Base-by-base conservation (phyloP, 2,888 invertebrate species). In the Homarus gammarus region DNA sequence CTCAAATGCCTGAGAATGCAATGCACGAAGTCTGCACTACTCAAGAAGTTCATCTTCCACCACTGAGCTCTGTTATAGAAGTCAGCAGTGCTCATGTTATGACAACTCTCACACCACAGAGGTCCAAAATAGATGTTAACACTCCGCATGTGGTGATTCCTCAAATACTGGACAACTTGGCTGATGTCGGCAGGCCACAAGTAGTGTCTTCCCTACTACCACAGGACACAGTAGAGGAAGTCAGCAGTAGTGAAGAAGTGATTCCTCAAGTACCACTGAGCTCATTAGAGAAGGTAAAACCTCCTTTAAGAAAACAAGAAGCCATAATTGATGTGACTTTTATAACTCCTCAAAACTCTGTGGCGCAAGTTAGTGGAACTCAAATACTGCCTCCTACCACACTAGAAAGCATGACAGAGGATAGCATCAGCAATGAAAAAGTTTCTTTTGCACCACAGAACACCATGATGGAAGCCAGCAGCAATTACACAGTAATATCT, bases 11-110 rank as follows among this genome's bases (percentile, higher is more conserved):
- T 15, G 38, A 40, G 36, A 27, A 64, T n/a, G 38, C n/a, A 33
- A 33, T n/a, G 36, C n/a, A 38, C 22, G 70, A 82, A 82, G 27
- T 40, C 40, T 44, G 68, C 40, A 82, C 56, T 56, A 1, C 56
- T 56, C 44, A 49, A 49, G 44, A 10, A 12, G 44, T 12, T 49
- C 44, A 6, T 49, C 44, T 10, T 49, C 44, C 12, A 56, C 0
- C 22, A 56, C 56, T 18, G 22, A 18, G 22, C 2, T 18, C 12
- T 22, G 18, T 18, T 12, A 27, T 27, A 0, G 64, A 27, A 27
- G 27, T 5, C 64, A 64, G 64, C n/a, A n/a, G 0, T 64, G 64
- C 27, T 64, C 64, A n/a, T 1, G 27, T 27, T 18, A 18, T 3
- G 56, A 18, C 56, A 18, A 12, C 22, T 56, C 56, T 56, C 18